Evolutionary conservation across 1,140 invertebrate species (phyloP), one percentile per base, ranked within the genome.

Genomic region (Achatina immaculata): DNA sequence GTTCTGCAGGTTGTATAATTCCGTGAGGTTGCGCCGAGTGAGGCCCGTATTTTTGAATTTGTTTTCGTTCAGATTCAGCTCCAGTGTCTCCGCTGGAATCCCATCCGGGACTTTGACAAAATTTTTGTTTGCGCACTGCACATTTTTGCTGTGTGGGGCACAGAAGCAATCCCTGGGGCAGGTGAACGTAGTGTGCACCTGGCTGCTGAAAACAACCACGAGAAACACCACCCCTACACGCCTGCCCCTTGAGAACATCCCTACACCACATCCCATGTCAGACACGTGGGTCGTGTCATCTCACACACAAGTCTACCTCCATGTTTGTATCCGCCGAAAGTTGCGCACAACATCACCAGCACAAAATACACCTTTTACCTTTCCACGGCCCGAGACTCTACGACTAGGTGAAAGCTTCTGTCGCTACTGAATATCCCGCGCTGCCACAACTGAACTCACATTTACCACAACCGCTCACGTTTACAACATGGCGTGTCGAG

Each of bases 91-190:
- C 9, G 55, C 34, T 16, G 89, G 87, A n/a, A 91, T 90, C 31
- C 85, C 86, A n/a, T 81, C 84, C 2, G 90, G 90, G 66, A 91
- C 90, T 34, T 80, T 77, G 11, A 81, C 76, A 19, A 91, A 84
- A 38, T 82, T 81, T 82, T 87, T 89, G 73, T 88, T 83, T 14
- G 88, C 86, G 76, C 90, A 91, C 79, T 90, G 87, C 6, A 90
- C 89, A 82, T 88, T 89, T 71, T 86, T 84, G 77, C 86, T 89
- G 36, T 87, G 62, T 0, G 85, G 81, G 21, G 88, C 87, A 81
- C 90, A 91, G 83, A 90, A 90, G 77, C 90, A 91, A 16, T 84
- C 83, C 19, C 80, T 81, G 24, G 90, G 90, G 75, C 90, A 91
- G 48, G 82, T 80, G 43, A 78, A 80, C 21, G 74, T 71, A 19